Conservation (phyloP, 2,888 invertebrate species). For the Pollenia angustigena region DNA sequence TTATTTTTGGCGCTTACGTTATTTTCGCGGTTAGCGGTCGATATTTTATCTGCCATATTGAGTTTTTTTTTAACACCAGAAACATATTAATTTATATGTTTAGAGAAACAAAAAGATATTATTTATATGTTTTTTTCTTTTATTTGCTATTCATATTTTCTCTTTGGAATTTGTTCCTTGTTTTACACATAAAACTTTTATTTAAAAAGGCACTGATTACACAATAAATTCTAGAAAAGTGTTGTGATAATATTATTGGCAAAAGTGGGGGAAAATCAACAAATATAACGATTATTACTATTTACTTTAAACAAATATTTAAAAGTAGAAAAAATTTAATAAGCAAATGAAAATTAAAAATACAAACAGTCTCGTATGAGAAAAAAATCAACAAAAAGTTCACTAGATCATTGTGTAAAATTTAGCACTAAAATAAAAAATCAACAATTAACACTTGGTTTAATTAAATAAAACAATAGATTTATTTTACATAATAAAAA, state of each 20-base stretch:
- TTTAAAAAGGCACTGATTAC: neutral
- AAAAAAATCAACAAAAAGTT: constrained; percentile 7
- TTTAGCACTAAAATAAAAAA: constrained; percentile 37
- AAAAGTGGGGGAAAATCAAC: neutral
- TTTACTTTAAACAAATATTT: constrained; percentile 30
- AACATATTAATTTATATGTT: too few species aligned
- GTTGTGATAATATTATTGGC: neutral
- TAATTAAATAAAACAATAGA: constrained; percentile 18
- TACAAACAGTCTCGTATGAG: neutral
- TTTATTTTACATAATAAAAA: constrained; percentile 6
- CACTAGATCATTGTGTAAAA: constrained; percentile 24
- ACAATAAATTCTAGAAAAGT: constrained; percentile 18
- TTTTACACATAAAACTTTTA: neutral
- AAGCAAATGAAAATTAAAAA: constrained; percentile 16
- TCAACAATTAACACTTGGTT: constrained; percentile 37
- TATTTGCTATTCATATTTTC: neutral
- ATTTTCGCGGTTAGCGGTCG: too few species aligned
- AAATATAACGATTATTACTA: constrained; percentile 1
- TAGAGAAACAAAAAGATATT: too few species aligned
- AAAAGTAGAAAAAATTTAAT: neutral
- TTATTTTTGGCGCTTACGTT: too few species aligned
- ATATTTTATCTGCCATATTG: too few species aligned
- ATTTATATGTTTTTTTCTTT: neutral
- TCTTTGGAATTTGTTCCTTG: neutral
- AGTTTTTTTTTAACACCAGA: too few species aligned